Evolutionary conservation across 2,797 vertebrate species (phyloP).

Genomic region (Chrosomus eos): DNA sequence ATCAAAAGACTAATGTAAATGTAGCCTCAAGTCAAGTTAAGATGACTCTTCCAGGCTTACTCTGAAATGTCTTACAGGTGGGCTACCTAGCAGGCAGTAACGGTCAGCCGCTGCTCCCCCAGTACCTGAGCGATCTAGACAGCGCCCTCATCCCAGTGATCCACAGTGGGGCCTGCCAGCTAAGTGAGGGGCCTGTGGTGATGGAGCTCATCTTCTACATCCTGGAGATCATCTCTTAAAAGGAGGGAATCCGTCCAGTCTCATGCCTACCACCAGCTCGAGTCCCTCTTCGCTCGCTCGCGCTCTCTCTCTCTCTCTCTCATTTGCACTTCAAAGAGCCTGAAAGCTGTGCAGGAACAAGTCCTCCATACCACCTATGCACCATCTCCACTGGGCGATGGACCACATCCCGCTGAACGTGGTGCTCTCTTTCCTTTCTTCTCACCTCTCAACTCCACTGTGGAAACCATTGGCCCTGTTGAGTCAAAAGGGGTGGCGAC

Average conservation of each 20-base stretch:
- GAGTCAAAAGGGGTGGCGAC: constrained; percentile 45
- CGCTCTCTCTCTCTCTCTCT: constrained; percentile 9
- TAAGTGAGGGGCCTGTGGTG: constrained; percentile 92
- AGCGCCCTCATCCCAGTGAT: constrained; percentile 97
- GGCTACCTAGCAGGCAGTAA: constrained; percentile 98
- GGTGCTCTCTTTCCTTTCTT: constrained; percentile 51
- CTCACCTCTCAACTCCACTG: constrained; percentile 61
- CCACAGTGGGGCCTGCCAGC: constrained; percentile 93
- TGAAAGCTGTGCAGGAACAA: constrained; percentile 67
- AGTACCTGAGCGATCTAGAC: constrained; percentile 98
- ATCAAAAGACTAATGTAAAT: not conserved
- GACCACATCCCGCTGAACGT: constrained; percentile 30
- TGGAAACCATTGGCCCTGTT: constrained; percentile 63
- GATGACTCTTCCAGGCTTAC: not conserved
- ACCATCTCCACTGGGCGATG: constrained; percentile 61
- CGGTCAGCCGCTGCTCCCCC: constrained; percentile 90
- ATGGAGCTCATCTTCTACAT: constrained; percentile 99
- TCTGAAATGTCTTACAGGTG: constrained; percentile 77
- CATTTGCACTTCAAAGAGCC: constrained; percentile 72
- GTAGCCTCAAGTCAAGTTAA: not conserved
- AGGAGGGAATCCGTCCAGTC: constrained; percentile 13
- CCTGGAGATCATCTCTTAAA: constrained; percentile 95
- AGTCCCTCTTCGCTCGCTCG: not conserved
- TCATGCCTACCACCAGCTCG: constrained; percentile 21
- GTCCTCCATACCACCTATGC: constrained; percentile 76